phyloP scores from a whole-genome alignment of 1,140 invertebrate genomes.

The Drosophila insularis region DNA sequence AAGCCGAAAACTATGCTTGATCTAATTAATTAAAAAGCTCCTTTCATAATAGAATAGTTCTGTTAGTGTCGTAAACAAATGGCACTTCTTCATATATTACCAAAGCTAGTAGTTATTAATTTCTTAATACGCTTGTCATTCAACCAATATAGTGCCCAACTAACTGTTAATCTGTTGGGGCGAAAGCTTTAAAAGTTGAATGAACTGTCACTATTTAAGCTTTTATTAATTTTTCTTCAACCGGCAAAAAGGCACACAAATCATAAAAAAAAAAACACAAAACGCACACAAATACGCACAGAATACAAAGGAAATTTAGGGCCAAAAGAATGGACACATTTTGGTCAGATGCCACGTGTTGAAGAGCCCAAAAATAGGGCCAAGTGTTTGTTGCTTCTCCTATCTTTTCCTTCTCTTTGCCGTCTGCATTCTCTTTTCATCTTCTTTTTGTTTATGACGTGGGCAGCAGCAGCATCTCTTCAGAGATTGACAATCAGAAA shows the following conservation, averaged over 20 bases:
- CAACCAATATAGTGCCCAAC: neutral
- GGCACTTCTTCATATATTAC: too few relatives aligned
- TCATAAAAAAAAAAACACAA: conserved; percentile 22
- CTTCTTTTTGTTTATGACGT: conserved; percentile 40
- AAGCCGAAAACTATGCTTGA: neutral
- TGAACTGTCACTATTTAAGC: conserved; percentile 42
- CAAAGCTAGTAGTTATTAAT: too few relatives aligned
- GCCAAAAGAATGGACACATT: conserved; percentile 23
- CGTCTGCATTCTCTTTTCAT: conserved; percentile 18
- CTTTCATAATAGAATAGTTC: too few relatives aligned
- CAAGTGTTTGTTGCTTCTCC: conserved; percentile 27
- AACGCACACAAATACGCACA: neutral
- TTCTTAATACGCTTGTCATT: too few relatives aligned
- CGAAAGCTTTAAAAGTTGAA: conserved; percentile 47
- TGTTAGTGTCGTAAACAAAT: too few relatives aligned
- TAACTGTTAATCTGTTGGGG: neutral
- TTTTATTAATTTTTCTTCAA: conserved; percentile 20
- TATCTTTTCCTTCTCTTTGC: conserved; percentile 12
- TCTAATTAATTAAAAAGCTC: too few relatives aligned
- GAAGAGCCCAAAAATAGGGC: conserved; percentile 32
- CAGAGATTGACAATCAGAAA: conserved; percentile 21
- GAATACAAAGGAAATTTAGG: conserved; percentile 41
- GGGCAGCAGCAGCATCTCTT: conserved; percentile 15
- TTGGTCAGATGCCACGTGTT: conserved; percentile 61
- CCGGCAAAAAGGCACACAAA: conserved; percentile 13